These are phyloP conservation scores for Spongilla lacustris DNA, from an alignment of 37 sponge, comb jelly and placozoan genomes.

Conservation along the genomic window DNA sequence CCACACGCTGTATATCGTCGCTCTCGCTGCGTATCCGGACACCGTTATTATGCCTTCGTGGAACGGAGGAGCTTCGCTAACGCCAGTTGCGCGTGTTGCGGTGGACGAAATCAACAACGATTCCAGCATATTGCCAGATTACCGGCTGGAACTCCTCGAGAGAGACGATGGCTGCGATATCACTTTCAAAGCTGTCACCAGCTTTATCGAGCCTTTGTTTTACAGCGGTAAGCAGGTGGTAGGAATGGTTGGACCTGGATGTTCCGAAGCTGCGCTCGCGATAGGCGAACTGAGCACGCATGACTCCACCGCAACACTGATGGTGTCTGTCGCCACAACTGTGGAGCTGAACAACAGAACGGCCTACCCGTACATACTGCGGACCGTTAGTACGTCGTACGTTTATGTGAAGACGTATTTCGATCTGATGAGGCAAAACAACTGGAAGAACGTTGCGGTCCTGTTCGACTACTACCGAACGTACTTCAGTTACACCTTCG, in stretches of 20 bases:
- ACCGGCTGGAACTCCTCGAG: not conserved
- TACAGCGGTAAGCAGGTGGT: conserved; percentile 16
- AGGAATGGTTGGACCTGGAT: conserved; percentile 44
- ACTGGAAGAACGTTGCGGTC: not conserved
- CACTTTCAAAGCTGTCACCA: not conserved
- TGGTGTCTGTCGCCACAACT: not conserved
- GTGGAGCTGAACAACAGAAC: not conserved
- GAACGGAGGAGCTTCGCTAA: not conserved
- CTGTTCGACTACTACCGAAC: not conserved
- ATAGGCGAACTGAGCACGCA: conserved; percentile 3
- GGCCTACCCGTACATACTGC: not conserved
- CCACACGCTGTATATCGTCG: not conserved
- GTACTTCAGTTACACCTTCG: not conserved
- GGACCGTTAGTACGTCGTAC: not conserved
- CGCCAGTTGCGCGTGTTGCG: not conserved
- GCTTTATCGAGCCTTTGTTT: not conserved
- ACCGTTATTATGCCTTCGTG: not conserved
- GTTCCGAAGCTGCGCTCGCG: conserved; percentile 13
- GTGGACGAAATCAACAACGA: not conserved
- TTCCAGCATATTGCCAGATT: not conserved
- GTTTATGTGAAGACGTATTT: not conserved
- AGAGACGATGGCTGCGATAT: not conserved
- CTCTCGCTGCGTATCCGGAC: not conserved
- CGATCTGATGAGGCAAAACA: not conserved
- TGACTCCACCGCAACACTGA: not conserved